These are phyloP conservation scores for Dendroctonus valens DNA, from an alignment of 1,140 invertebrate species.

Conservation along the genomic window DNA sequence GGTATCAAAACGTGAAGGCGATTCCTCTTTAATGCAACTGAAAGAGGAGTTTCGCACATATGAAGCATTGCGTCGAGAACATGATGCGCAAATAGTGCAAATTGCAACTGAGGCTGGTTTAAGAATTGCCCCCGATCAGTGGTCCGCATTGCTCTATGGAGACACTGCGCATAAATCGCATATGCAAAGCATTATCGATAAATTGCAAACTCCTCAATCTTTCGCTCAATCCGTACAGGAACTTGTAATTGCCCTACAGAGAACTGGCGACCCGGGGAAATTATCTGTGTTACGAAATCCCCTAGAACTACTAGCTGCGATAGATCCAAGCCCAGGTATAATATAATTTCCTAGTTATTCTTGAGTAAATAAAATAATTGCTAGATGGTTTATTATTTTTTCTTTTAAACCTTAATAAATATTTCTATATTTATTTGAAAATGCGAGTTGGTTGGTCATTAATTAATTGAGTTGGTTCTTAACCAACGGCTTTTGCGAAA, in stretches of 20 bases:
- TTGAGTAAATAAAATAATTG: neutral
- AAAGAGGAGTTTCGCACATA: conserved; percentile 97
- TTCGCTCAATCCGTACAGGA: conserved; percentile 91
- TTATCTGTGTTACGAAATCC: conserved; percentile 73
- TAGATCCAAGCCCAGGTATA: conserved; percentile 78
- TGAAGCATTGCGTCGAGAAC: conserved; percentile 88
- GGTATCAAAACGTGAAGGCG: conserved; percentile 95
- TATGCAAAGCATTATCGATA: conserved; percentile 98
- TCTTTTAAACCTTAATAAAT: neutral
- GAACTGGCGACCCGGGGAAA: conserved; percentile 87
- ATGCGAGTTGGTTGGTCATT: neutral
- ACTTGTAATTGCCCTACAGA: conserved; percentile 85
- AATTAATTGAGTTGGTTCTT: too few relatives aligned
- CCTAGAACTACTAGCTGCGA: conserved; percentile 80
- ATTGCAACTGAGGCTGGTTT: conserved; percentile 97
- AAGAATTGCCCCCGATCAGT: conserved; percentile 96
- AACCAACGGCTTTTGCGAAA: too few relatives aligned
- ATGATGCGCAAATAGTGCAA: conserved; percentile 97
- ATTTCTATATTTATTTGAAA: too few relatives aligned
- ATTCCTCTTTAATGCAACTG: conserved; percentile 97
- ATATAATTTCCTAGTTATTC: neutral
- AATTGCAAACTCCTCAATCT: conserved; percentile 88
- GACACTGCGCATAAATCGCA: conserved; percentile 94
- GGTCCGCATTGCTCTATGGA: conserved; percentile 95
- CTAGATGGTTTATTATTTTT: conserved; percentile 5